phyloP scores from a whole-genome alignment of 2,113 vertebrate species.

The Pelodiscus sinensis region DNA sequence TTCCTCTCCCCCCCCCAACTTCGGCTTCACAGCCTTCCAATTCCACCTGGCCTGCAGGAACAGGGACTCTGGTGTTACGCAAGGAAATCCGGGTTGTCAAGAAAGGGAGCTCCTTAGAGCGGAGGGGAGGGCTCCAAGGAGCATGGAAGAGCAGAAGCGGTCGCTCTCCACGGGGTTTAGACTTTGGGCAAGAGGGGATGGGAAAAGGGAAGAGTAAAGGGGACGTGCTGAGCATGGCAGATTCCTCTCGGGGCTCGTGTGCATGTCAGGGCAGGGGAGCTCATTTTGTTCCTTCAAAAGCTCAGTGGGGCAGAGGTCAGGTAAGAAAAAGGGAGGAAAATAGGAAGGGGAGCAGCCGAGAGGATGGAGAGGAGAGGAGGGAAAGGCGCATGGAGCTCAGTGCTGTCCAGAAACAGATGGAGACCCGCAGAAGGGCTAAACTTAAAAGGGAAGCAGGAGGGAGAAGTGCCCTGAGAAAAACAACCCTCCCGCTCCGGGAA shows the following conservation, averaged over 20 bases:
- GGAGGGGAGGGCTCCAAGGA: neutral
- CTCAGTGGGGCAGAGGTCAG: neutral
- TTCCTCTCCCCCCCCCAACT: neutral
- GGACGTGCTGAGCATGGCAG: neutral
- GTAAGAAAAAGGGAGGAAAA: neutral
- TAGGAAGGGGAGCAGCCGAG: neutral
- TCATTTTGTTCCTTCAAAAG: neutral
- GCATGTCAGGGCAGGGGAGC: neutral
- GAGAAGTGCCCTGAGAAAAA: neutral
- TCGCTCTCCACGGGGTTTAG: neutral
- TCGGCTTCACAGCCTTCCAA: neutral
- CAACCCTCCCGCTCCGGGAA: neutral
- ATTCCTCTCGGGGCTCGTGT: neutral
- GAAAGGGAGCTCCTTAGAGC: neutral
- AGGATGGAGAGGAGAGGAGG: neutral
- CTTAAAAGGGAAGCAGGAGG: neutral
- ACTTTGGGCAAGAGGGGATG: neutral
- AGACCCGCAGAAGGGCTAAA: neutral
- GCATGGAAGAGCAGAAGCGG: neutral
- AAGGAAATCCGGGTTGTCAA: neutral
- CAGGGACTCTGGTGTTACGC: neutral
- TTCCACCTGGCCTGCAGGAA: neutral
- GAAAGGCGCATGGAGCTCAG: neutral
- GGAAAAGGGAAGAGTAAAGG: neutral
- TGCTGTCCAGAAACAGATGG: neutral